These are phyloP conservation scores for Rhynchomys soricoides DNA, from an alignment of 2,113 vertebrate species.

Conservation along the genomic window DNA sequence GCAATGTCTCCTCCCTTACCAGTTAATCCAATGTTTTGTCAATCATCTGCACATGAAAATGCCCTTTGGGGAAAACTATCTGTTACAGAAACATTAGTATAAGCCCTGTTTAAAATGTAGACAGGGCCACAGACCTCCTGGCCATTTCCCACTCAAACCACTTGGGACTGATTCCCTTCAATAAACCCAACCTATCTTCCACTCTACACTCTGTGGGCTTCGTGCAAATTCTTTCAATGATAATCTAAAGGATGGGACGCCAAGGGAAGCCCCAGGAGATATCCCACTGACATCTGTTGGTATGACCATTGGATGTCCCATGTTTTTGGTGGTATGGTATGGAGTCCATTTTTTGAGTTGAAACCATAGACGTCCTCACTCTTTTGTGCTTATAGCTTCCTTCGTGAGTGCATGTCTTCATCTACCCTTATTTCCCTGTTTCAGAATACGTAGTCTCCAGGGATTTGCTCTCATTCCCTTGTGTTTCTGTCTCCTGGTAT, in stretches of 20 bases:
- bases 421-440: neutral
- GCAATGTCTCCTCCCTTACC: neutral
- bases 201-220: neutral
- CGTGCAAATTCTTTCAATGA: neutral
- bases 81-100: neutral
- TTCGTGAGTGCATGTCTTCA: neutral
- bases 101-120: neutral
- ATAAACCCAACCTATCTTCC: neutral
- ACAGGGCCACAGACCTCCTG: too few relatives aligned
- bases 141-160: neutral
- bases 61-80: neutral
- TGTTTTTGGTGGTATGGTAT: neutral
- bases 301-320: neutral
- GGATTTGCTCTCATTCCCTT: neutral
- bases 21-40: neutral
- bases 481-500: neutral
- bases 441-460: neutral
- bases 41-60: neutral
- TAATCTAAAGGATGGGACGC: neutral
- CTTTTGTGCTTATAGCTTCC: neutral
- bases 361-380: too few relatives aligned
- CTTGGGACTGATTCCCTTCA: neutral
- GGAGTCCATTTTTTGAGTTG: too few relatives aligned
- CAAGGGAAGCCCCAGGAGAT: neutral
- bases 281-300: neutral